Percentiles rank a stretch among this genome's conserved stretches.
phyloP scores from a whole-genome alignment of 92 coral and sea anemone genomes.

The Ricordea florida region DNA sequence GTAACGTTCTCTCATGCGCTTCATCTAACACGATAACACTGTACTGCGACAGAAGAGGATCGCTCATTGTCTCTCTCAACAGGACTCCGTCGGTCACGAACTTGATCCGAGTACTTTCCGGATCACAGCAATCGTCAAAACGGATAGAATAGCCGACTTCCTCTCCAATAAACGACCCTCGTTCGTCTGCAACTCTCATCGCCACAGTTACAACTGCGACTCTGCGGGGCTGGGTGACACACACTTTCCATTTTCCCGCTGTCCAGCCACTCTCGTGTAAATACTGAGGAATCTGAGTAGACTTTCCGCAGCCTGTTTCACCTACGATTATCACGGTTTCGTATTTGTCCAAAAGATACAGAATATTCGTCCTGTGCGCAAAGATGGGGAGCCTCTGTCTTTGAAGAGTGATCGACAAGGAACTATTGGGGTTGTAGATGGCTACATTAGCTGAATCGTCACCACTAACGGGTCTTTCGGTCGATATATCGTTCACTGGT shows the following conservation, averaged over 20 bases:
- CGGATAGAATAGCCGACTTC: conserved; percentile 96
- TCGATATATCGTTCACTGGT: conserved; percentile 75
- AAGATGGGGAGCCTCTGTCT: conserved; percentile 96
- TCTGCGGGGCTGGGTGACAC: conserved; percentile 96
- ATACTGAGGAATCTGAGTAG: conserved; percentile 96
- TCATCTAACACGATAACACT: conserved; percentile 97
- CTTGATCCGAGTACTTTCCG: conserved; percentile 75
- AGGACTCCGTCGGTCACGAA: conserved; percentile 98
- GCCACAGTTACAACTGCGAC: conserved; percentile 97
- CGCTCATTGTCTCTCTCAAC: conserved; percentile 92
- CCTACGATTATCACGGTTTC: conserved; percentile 96
- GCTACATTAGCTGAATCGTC: conserved; percentile 66
- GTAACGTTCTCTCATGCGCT: conserved; percentile 94
- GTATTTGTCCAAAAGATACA: conserved; percentile 92
- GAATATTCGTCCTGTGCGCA: conserved; percentile 96
- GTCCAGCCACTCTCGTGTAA: conserved; percentile 97
- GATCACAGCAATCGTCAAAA: conserved; percentile 95
- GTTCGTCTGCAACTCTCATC: conserved; percentile 91
- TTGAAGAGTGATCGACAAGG: conserved; percentile 84
- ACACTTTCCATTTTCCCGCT: conserved; percentile 69
- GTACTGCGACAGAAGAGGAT: conserved; percentile 88
- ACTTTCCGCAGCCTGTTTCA: conserved; percentile 99
- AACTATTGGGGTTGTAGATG: conserved; percentile 79
- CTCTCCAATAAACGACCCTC: conserved; percentile 86
- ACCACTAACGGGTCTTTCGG: conserved; percentile 65